Evolutionary conservation across 2,888 invertebrate genomes (phyloP).

Genomic region (Rhamphomyia laevipes): DNA sequence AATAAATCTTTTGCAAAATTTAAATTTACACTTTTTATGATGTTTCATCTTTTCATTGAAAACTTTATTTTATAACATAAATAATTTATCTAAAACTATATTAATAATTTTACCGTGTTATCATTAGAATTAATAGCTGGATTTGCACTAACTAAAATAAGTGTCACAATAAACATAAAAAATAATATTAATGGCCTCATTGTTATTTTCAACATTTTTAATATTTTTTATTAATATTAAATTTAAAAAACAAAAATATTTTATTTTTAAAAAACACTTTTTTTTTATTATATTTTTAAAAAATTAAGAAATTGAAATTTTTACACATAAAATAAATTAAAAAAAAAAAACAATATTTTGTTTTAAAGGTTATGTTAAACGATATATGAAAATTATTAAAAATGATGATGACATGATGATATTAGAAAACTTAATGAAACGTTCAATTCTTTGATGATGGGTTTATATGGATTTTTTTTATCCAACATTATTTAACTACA

Average conservation of each 20-base stretch:
- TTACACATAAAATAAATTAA: too few relatives aligned
- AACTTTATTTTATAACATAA: too few relatives aligned
- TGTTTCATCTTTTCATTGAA: too few relatives aligned
- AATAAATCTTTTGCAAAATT: too few relatives aligned
- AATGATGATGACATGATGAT: slow-evolving; percentile 29
- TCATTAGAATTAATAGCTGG: slow-evolving; percentile 28
- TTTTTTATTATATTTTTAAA: too few relatives aligned
- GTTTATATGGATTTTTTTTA: slow-evolving; percentile 31
- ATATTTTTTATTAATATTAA: slow-evolving; percentile 7
- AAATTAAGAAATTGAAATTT: too few relatives aligned
- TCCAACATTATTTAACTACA: background rate
- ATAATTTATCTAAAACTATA: too few relatives aligned
- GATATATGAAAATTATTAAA: slow-evolving; percentile 4
- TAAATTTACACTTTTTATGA: too few relatives aligned
- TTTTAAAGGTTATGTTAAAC: background rate
- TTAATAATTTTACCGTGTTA: slow-evolving; percentile 10
- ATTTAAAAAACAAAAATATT: background rate
- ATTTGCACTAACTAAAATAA: slow-evolving; percentile 21
- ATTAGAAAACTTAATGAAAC: slow-evolving; percentile 36
- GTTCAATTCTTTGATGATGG: slow-evolving; percentile 30
- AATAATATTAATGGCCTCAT: slow-evolving; percentile 24
- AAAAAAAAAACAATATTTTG: background rate
- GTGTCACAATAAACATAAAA: slow-evolving; percentile 19
- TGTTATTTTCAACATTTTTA: slow-evolving; percentile 1
- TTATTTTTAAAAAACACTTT: background rate